Evolutionary conservation across 2,888 invertebrate species (phyloP).

Genomic region (Tachina lurida): DNA sequence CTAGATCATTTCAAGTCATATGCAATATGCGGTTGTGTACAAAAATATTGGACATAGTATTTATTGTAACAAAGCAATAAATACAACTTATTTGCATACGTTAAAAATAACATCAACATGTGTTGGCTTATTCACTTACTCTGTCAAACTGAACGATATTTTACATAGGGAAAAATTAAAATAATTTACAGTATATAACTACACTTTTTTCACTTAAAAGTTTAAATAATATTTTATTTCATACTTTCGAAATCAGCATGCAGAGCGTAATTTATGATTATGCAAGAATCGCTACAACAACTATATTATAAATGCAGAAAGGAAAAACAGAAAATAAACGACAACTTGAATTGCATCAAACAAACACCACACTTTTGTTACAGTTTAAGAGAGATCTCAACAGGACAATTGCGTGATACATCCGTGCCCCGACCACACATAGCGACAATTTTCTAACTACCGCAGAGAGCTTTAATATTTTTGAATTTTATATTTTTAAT

Average conservation of each 20-base stretch:
- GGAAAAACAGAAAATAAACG: background rate
- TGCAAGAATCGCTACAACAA: constrained; percentile 71
- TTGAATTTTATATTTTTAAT: constrained; percentile 10
- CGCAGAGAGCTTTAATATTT: constrained; percentile 40
- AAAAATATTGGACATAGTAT: constrained; percentile 30
- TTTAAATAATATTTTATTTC: constrained; percentile 70
- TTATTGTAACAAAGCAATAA: background rate
- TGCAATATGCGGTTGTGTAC: constrained; percentile 42
- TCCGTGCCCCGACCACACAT: constrained; percentile 58
- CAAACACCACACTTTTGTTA: constrained; percentile 43
- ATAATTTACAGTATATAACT: constrained; percentile 31
- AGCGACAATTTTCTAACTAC: constrained; percentile 55
- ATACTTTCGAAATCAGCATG: constrained; percentile 74
- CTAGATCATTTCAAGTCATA: constrained; percentile 3
- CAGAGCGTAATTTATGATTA: constrained; percentile 78
- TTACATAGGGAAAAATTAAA: constrained; percentile 40
- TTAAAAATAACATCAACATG: constrained; percentile 60
- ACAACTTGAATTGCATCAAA: constrained; percentile 42
- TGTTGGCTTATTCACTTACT: constrained; percentile 24
- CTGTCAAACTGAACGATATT: constrained; percentile 30
- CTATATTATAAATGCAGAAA: background rate
- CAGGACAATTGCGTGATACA: constrained; percentile 63
- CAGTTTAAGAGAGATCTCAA: constrained; percentile 47
- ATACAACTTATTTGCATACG: constrained; percentile 62
- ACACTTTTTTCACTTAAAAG: constrained; percentile 40